Evolutionary conservation across 1,140 invertebrate genomes (phyloP), one percentile per base, ranked within the genome.

Genomic region (Octopus sinensis): DNA sequence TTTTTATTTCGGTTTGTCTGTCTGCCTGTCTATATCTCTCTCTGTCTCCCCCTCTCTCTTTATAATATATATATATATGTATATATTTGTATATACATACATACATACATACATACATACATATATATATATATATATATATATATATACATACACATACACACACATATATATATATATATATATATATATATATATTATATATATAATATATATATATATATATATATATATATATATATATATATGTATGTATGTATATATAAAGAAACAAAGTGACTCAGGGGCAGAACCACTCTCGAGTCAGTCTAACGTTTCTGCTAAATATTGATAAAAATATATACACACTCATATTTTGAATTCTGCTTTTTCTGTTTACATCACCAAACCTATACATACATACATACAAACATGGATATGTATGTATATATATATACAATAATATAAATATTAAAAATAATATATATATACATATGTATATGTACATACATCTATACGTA

Each of bases 181-280:
- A 62, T 62, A 1, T 62, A 62, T 62, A 62, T 62, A 62, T 17
- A 62, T 62, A 62, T 17, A 62, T 62, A 62, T 62, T 62, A 17
- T 7, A 62, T 62, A 17, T 17, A 62, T 62, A 17, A 62, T 62
- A 62, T 62, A 62, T 62, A 62, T 62, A 62, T 62, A 62, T 62
- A 62, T 62, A 62, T 62, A 62, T 62, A 62, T 62, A 62, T 62
- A 62, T 62, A 62, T 62, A 62, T 62, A 62, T 62, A 62, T 62
- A 62, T 62, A 62, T 62, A 62, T 62, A 62, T 62, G 17, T 62
- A 62, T 62, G 17, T 62, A 62, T 62, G 17, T 62, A 62, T 62
- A 62, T 62, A 62, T 62, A 62, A 62, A 7, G n/a, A n/a, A n/a
- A n/a, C n/a, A n/a, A n/a, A n/a, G n/a, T n/a, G n/a, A n/a, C n/a